Evolutionary conservation across 1,140 invertebrate species (phyloP), one percentile per base, ranked within the genome.

Genomic region (Trinorchestia longiramus): DNA sequence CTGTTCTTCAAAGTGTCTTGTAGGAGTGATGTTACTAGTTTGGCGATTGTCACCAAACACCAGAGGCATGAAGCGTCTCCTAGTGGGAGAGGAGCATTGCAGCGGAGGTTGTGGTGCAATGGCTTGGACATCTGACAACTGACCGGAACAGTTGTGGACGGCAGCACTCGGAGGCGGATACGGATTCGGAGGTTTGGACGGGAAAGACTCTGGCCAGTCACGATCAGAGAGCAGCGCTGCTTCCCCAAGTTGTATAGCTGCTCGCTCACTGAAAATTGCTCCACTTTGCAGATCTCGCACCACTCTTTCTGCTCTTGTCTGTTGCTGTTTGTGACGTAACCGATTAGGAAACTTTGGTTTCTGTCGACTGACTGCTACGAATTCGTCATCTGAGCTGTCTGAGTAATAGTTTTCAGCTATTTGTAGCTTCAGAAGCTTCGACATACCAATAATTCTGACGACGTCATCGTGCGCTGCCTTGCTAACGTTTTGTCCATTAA

Each of bases 381-480:
- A 98, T 97, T 99, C 98, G 96, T 98, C 98, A 97, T 98, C 98
- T 0, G 98, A 98, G 95, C 98, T 99, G 97, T 99, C 98, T 45
- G 97, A 97, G 97, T 97, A 97, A 97, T 99, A 99, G 97, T 99
- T 99, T 97, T 99, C 99, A 0, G 99, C 98, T 96, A 99, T 98
- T 97, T 99, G 98, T 96, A 99, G 98, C 96, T 98, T 98, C 15
- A 99, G 98, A 42, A 98, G 97, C 97, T 98, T 98, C 0, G 98
- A 99, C 95, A 98, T 98, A 0, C 99, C 99, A 96, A 99, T 99
- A 62, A 99, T 97, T 96, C 98, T 98, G 0, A 99, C 99, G 4
- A 99, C 99, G 95, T 99, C 99, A 97, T 99, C 99, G 97, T 99
- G 99, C 0, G 98, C 98, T 95, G 98, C 98, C 97, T 99, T 98